Evolutionary conservation across 2,888 invertebrate genomes (phyloP).

Genomic region (Sphaerophoria taeniata): DNA sequence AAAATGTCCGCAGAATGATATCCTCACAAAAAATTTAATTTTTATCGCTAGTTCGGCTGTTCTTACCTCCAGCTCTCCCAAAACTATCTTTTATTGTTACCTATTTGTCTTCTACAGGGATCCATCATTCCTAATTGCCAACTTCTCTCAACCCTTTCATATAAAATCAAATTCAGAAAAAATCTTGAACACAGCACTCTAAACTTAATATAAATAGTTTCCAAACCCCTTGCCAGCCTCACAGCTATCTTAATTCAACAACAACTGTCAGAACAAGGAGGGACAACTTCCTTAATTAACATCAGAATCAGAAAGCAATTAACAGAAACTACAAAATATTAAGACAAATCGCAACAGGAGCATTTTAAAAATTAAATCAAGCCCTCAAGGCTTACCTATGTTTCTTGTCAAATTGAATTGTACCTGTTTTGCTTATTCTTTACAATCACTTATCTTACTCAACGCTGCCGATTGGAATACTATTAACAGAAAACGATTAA

Average conservation of each 20-base stretch:
- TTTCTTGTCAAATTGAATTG: slow-evolving; percentile 11
- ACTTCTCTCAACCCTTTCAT: too few relatives aligned
- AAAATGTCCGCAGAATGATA: too few relatives aligned
- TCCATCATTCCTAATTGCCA: too few relatives aligned
- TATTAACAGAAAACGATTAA: not conserved
- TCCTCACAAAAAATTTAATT: too few relatives aligned
- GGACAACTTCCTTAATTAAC: slow-evolving; percentile 16
- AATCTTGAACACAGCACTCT: not conserved
- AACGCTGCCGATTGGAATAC: slow-evolving; percentile 21
- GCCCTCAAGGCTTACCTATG: slow-evolving; percentile 18
- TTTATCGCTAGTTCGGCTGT: too few relatives aligned
- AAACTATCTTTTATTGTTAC: too few relatives aligned
- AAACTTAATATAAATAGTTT: not conserved
- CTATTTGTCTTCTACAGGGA: too few relatives aligned
- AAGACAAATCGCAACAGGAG: not conserved
- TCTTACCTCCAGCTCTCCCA: too few relatives aligned
- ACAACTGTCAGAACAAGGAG: slow-evolving; percentile 39
- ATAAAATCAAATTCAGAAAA: not conserved
- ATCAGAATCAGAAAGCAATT: slow-evolving; percentile 20
- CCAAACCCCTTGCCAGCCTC: slow-evolving; percentile 6
- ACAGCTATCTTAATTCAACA: not conserved
- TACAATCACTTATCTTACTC: slow-evolving; percentile 15
- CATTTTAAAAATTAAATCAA: slow-evolving; percentile 2
- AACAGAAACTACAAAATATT: not conserved
- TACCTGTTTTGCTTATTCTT: slow-evolving; percentile 39